A percentile compares a stretch with the other conserved stretches of the same genome.
Evolutionary conservation across 2,888 invertebrate genomes (phyloP).

Genomic region (Rhorus exstirpatorius): DNA sequence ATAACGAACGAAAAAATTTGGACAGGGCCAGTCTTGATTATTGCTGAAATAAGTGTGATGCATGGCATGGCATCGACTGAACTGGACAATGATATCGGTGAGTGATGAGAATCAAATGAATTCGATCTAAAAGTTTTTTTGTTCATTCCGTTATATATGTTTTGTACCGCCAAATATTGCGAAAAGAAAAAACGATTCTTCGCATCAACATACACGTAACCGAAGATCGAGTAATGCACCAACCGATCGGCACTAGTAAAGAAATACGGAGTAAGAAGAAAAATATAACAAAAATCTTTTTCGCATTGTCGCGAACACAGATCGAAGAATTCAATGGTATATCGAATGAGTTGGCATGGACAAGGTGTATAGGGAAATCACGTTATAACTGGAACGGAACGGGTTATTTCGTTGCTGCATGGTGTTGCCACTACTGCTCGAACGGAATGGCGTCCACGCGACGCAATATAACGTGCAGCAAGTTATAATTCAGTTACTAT

Average conservation of each 20-base stretch:
- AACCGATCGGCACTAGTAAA: no score
- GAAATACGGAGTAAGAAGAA: neutral
- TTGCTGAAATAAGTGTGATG: no score
- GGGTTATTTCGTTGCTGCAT: conserved; percentile 53
- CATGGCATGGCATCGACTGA: no score
- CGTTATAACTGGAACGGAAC: conserved; percentile 69
- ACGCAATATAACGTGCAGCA: conserved; percentile 65
- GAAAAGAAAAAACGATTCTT: no score
- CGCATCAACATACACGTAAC: no score
- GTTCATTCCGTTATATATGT: no score
- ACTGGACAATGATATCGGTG: neutral
- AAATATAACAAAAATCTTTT: neutral
- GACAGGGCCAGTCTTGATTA: no score
- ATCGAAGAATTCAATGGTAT: neutral
- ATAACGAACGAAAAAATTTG: no score
- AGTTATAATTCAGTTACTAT: conserved; percentile 45
- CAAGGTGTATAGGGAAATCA: conserved; percentile 32
- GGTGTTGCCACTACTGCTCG: conserved; percentile 36
- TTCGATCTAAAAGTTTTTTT: no score
- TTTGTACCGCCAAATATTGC: no score
- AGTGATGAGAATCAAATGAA: no score
- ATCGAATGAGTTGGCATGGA: conserved; percentile 16
- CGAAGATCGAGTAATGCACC: no score
- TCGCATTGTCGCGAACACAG: neutral
- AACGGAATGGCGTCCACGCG: conserved; percentile 63